Evolutionary conservation across 2,888 invertebrate species (phyloP).

Genomic region (Drosophila rubida): DNA sequence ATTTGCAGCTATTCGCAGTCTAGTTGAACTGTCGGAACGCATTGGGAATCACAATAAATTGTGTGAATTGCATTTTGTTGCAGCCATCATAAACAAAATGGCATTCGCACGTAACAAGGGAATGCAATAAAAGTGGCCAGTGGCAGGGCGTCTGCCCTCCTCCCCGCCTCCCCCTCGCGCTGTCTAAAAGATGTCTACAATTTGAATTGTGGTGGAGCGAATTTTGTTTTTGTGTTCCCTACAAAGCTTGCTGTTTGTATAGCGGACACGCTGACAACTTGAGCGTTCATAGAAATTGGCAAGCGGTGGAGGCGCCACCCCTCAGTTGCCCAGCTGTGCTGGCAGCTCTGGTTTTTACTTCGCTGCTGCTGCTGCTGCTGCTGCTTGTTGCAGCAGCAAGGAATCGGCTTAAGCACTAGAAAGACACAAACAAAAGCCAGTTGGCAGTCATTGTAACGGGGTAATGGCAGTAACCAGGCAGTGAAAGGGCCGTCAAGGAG

Average conservation of each 20-base stretch:
- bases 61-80: constrained; percentile 58
- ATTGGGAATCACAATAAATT: constrained; percentile 50
- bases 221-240: background rate
- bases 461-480: constrained; percentile 37
- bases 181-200: constrained; percentile 45
- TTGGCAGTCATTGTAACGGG: constrained; percentile 68
- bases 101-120: constrained; percentile 47
- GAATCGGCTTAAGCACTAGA: constrained; percentile 77
- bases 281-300: constrained; percentile 73
- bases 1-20: constrained; percentile 5
- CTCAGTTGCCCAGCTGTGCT: background rate
- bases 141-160: background rate
- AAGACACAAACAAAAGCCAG: constrained; percentile 77
- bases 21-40: constrained; percentile 14
- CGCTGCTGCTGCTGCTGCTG: no score
- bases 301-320: constrained; percentile 14
- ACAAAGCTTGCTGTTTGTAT: constrained; percentile 36
- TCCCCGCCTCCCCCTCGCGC: no score
- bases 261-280: constrained; percentile 67
- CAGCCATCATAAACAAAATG: constrained; percentile 72
- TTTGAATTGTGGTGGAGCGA: constrained; percentile 71
- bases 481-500: background rate
- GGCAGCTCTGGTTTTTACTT: no score
- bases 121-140: constrained; percentile 59
- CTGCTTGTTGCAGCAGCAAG: constrained; percentile 5